phyloP scores from a whole-genome alignment of 2,113 vertebrate genomes.

The Anarhynchus alexandrinus region DNA sequence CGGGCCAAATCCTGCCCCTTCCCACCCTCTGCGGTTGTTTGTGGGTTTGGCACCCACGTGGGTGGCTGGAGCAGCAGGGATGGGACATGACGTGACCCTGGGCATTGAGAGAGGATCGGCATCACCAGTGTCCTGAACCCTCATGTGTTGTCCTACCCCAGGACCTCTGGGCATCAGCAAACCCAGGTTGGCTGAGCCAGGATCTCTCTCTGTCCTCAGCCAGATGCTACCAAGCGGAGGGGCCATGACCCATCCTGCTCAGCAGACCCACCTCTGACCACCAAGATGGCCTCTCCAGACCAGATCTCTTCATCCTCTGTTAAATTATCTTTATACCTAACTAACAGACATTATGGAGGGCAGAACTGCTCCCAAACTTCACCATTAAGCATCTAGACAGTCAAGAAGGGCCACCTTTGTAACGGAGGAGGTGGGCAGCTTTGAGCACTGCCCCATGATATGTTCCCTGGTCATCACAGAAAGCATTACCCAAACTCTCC shows the following conservation, averaged over 20 bases:
- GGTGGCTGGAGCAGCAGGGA: not conserved
- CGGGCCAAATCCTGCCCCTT: not conserved
- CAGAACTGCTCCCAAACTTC: not conserved
- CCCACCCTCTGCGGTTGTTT: not conserved
- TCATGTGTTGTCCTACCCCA: not conserved
- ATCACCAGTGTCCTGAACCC: not conserved
- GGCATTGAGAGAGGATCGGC: not conserved
- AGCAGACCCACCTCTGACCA: not conserved
- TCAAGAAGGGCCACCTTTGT: not conserved
- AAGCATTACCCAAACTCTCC: not conserved
- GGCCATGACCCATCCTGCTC: not conserved
- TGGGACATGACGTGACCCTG: accelerated
- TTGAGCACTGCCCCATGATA: accelerated
- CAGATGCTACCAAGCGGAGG: not conserved
- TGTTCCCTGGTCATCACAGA: not conserved
- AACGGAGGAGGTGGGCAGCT: not conserved
- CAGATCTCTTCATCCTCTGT: not conserved
- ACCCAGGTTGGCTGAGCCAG: not conserved
- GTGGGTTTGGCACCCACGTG: not conserved
- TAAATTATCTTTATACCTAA: not conserved
- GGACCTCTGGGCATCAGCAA: not conserved
- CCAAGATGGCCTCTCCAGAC: not conserved
- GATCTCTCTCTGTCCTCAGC: not conserved
- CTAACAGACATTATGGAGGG: not conserved
- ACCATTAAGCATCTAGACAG: not conserved